phyloP scores from a whole-genome alignment of 2,797 vertebrate genomes.

The Pipistrellus nathusii region DNA sequence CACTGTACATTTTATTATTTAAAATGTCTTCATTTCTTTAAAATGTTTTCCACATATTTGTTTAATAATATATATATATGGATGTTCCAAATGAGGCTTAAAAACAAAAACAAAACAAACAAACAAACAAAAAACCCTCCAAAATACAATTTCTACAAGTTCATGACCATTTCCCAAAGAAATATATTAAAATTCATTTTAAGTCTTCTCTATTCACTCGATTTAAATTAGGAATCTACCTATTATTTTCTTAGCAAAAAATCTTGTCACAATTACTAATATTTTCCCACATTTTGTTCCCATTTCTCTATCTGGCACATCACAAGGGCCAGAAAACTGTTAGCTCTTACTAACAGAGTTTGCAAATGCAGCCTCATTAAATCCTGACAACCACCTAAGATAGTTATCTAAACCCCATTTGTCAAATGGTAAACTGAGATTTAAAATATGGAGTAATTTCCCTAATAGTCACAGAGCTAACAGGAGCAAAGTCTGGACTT shows the following conservation, averaged over 20 bases:
- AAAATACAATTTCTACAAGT: background rate
- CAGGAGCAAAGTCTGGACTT: background rate
- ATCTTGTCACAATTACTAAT: background rate
- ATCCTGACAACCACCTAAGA: background rate
- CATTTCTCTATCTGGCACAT: background rate
- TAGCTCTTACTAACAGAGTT: background rate
- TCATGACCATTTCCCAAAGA: slow-evolving; percentile 46
- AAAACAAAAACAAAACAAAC: background rate
- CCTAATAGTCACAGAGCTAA: slow-evolving; percentile 27
- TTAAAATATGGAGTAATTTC: background rate
- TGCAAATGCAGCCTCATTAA: background rate
- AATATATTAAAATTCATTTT: background rate
- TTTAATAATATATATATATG: slow-evolving; percentile 38
- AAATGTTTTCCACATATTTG: slow-evolving; percentile 29
- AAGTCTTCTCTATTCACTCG: background rate
- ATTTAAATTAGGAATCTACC: background rate
- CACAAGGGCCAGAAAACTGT: background rate
- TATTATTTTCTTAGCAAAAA: background rate
- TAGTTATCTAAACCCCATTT: background rate
- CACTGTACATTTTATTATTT: slow-evolving; percentile 23
- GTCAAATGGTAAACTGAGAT: background rate
- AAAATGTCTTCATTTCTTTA: slow-evolving; percentile 43
- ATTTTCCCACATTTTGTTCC: background rate
- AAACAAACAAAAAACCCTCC: background rate
- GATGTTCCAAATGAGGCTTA: background rate